Base-by-base conservation (phyloP, 2,113 vertebrate species). In the Tragulus kanchil region DNA sequence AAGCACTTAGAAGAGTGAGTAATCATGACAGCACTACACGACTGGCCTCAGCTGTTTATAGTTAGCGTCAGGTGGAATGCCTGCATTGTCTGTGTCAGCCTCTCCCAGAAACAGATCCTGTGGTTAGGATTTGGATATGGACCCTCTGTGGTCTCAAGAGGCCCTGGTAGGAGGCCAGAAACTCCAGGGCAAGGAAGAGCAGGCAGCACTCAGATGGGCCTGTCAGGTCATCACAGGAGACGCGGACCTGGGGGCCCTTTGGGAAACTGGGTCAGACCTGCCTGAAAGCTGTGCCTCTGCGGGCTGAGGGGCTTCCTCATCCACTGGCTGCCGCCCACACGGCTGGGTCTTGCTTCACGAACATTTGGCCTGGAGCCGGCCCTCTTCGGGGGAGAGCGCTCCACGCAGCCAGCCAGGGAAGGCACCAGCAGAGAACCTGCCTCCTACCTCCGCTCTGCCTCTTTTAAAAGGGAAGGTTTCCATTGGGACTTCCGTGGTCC, bases 181-280 rank as follows among this genome's bases (percentile, higher is more conserved):
- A 7, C 75, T 54, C 26, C n/a, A 42, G 89, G 19, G 15, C 28
- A 56, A 54, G n/a, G 67, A 17, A 9, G 48, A 25, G 36, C 23
- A 50, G 42, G 75, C 8, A 31, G 36, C 8, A 62, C 16, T 17
- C 23, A 73, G 6, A 3, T 73, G 10, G 6, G 6, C 19, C 1
- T 26, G 14, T 54, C 23, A 52, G 11, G 8, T 13, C 1, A 10
- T 8, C 8, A 16, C 16, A 8, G 26, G 42, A 36, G 69, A 17
- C 1, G 31, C 0, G 3, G 5, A 36, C 23, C 16, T 62, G 48
- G 0, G 1, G 56, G 45, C 11, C 1, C 45, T 69, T 54, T 36
- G 59, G 75, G 45, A 78, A 26, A 67, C 2, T 16, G 31, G 23
- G 15, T 48, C 26, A 21, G 8, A 25, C 10, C 23, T 1, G 2